phyloP scores from a whole-genome alignment of 2,888 invertebrate species.

The Endomychus coccineus region DNA sequence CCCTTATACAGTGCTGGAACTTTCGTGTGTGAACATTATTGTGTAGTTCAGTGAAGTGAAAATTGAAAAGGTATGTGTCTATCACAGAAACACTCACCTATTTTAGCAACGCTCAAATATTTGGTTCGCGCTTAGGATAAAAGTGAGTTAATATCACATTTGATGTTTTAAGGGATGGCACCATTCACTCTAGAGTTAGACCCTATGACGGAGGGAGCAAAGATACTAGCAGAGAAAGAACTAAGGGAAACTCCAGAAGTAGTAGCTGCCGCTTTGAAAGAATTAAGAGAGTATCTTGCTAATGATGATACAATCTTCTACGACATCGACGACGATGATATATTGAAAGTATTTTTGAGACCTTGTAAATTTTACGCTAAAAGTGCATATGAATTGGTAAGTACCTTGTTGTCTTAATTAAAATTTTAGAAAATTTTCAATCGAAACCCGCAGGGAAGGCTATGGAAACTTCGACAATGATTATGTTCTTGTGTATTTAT shows the following conservation, averaged over 20 bases:
- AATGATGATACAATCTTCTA: conserved; percentile 60
- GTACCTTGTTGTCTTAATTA: too few relatives aligned
- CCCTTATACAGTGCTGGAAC: too few relatives aligned
- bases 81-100: too few relatives aligned
- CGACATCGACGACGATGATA: conserved; percentile 68
- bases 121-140: conserved; percentile 15
- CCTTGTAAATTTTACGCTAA: conserved; percentile 79
- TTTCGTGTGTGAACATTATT: too few relatives aligned
- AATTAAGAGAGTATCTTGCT: conserved; percentile 54
- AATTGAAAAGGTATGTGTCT: too few relatives aligned
- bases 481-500: too few relatives aligned
- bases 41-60: too few relatives aligned
- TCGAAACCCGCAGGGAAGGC: too few relatives aligned
- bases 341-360: conserved; percentile 68
- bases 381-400: conserved; percentile 70
- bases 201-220: conserved; percentile 52
- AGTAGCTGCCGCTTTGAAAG: conserved; percentile 52
- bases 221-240: conserved; percentile 55
- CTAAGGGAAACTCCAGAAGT: conserved; percentile 65
- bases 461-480: too few relatives aligned
- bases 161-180: conserved; percentile 30
- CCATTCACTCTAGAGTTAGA: conserved; percentile 54
- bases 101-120: too few relatives aligned
- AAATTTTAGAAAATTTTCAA: too few relatives aligned
- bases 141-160: conserved; percentile 9